phyloP scores from a whole-genome alignment of 1,140 invertebrate species.

The Cyphomyrmex costatus region DNA sequence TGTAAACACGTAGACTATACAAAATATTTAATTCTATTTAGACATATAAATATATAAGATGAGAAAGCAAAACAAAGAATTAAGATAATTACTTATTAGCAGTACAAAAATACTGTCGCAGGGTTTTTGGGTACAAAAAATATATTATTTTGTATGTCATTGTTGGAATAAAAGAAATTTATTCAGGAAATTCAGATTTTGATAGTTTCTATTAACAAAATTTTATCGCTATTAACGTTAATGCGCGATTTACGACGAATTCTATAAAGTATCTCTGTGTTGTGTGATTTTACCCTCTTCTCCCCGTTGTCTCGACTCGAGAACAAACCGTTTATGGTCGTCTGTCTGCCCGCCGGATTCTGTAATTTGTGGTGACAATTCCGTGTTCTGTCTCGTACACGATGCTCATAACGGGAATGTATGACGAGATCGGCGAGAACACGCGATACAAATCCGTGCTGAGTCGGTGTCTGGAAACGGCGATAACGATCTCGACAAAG shows the following conservation, averaged over 20 bases:
- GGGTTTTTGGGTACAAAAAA: background rate
- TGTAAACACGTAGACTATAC: too few relatives aligned
- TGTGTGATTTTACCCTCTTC: constrained; percentile 63
- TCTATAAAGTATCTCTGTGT: constrained; percentile 1
- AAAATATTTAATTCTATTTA: background rate
- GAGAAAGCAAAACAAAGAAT: background rate
- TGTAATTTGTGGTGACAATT: constrained; percentile 74
- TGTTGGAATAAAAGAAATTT: background rate
- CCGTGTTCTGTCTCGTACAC: constrained; percentile 47
- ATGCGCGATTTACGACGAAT: background rate
- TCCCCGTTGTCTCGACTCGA: constrained; percentile 55
- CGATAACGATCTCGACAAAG: constrained; percentile 32
- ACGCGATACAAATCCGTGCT: constrained; percentile 55
- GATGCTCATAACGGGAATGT: constrained; percentile 30
- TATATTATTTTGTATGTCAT: background rate
- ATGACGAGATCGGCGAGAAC: constrained; percentile 11
- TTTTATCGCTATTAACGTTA: background rate
- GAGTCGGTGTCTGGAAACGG: constrained; percentile 47
- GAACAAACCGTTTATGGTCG: constrained; percentile 72
- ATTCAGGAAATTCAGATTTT: background rate
- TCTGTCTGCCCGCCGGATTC: constrained; percentile 69
- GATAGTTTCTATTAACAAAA: background rate
- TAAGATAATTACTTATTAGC: background rate
- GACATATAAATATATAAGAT: background rate
- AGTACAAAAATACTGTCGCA: background rate